Base-by-base conservation (phyloP, 1,140 invertebrate genomes). In the Drosophila mojavensis region DNA sequence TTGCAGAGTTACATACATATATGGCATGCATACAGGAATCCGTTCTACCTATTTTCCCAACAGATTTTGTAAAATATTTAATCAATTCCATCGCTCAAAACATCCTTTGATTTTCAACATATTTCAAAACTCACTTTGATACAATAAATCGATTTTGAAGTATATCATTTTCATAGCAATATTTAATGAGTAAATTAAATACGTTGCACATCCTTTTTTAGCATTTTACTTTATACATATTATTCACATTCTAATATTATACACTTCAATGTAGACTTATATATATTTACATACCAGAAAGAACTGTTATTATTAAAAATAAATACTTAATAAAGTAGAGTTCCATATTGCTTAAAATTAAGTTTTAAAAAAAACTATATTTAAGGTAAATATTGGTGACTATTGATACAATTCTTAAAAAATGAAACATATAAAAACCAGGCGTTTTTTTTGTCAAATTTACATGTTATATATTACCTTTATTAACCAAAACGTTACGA, bases 171-270 rank as follows among this genome's bases (percentile, higher is more conserved):
- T 33, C 10, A 47, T 28, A 17, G 15, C 30, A 7, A 15, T 43
- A 43, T 58, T 58, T 60, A 20, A 67, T 51, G 30, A 6, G 56
- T 56, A 30, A 13, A 48, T 24, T 13, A 70, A 64, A 64, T 50
- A 70, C 7, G 28, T 55, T 26, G 33, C 36, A 30, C n/a, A 50
- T 13, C 30, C 17, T 53, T 20, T 43, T 20, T 11, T 50, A 47
- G 3, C 55, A 48, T 55, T 50, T 33, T 56, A 63, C 50, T 62
- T 70, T 70, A 50, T 64, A 64, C 60, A 70, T 5, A 63, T 70
- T 56, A 56, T 62, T 70, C 60, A 64, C 43, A 70, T 39, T 70
- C 5, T 50, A 20, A 24, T 66, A 56, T 39, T 39, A 39, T 63
- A 63, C 59, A 70, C 5, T 63, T 36, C 17, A 63, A 63, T 33